Percentiles rank a stretch among this genome's conserved stretches.
Conservation (phyloP, 1,140 invertebrate genomes). For the Myzus persicae region DNA sequence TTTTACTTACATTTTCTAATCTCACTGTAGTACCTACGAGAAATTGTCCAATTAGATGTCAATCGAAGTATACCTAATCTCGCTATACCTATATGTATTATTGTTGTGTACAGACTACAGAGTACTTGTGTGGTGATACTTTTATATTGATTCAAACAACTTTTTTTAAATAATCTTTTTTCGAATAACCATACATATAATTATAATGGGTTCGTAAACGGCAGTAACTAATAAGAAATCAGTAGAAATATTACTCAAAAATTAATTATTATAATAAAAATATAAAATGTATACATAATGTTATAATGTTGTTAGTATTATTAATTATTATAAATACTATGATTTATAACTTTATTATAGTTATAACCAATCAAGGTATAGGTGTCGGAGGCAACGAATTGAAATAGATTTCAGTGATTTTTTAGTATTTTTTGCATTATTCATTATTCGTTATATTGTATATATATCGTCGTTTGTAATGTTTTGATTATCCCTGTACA, state of each 20-base stretch:
- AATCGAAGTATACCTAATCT: background rate
- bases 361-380: background rate
- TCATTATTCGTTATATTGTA: too few species aligned
- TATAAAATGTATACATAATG: background rate
- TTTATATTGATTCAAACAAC: background rate
- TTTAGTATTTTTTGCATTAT: background rate
- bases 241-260: background rate
- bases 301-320: background rate
- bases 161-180: background rate
- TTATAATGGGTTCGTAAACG: background rate
- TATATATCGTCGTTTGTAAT: background rate
- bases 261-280: background rate
- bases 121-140: background rate
- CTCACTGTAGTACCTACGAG: background rate
- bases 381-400: background rate
- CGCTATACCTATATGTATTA: background rate
- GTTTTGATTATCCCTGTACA: background rate
- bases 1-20: slow-evolving; percentile 34
- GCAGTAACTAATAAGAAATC: background rate
- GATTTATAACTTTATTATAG: background rate
- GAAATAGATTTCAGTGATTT: background rate
- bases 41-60: background rate
- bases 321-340: background rate
- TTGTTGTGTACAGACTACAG: background rate
- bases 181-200: background rate